Evolutionary conservation across 2,797 vertebrate species (phyloP).

Genomic region (Falco columbarius): DNA sequence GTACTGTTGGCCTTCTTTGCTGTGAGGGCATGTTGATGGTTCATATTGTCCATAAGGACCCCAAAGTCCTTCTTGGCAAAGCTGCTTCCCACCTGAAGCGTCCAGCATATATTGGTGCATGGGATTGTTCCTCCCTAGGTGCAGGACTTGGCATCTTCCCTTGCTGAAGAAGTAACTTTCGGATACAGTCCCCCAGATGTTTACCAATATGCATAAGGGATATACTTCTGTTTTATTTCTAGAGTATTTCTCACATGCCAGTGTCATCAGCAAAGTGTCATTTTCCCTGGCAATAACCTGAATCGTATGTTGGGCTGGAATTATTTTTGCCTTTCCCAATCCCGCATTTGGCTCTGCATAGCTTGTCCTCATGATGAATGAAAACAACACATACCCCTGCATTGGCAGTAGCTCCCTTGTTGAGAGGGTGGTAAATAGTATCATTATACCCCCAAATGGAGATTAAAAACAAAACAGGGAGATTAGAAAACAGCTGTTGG

Average conservation of each 20-base stretch:
- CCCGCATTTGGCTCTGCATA: not conserved
- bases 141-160: not conserved
- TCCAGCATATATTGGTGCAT: not conserved
- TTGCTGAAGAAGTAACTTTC: not conserved
- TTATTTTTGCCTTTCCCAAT: slow-evolving; percentile 13
- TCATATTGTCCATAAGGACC: not conserved
- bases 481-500: slow-evolving; percentile 42
- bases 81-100: not conserved
- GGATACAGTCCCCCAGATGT: not conserved
- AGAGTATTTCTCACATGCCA: not conserved
- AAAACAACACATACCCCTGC: not conserved
- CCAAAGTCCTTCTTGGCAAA: not conserved
- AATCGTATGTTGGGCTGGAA: not conserved
- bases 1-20: not conserved
- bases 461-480: slow-evolving; percentile 50
- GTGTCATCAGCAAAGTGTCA: not conserved
- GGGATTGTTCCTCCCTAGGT: not conserved
- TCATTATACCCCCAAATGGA: not conserved
- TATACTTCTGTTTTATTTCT: not conserved
- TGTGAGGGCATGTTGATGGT: not conserved
- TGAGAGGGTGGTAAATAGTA: not conserved
- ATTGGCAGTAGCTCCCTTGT: not conserved
- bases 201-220: not conserved
- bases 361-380: not conserved
- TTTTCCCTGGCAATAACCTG: not conserved